These are phyloP conservation scores for Rhinopomastus cyanomelas DNA, from an alignment of 2,113 vertebrate species.

Conservation along the genomic window DNA sequence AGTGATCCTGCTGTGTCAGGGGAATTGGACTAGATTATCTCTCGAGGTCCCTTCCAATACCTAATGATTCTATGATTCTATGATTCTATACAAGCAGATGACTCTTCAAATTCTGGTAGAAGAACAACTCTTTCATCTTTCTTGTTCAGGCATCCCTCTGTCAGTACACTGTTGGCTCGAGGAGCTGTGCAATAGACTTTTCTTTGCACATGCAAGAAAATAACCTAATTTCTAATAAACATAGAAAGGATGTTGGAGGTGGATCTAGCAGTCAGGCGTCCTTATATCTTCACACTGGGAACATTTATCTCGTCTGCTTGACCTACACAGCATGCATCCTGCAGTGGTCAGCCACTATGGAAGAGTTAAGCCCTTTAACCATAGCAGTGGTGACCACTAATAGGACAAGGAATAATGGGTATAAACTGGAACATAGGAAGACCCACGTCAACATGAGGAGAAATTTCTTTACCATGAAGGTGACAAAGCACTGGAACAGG, in stretches of 20 bases:
- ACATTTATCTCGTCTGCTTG: not conserved
- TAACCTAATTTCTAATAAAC: not conserved
- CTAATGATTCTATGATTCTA: too few species aligned
- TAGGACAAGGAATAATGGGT: too few species aligned
- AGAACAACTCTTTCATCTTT: not conserved
- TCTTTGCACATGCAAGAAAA: not conserved
- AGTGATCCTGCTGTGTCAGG: too few species aligned
- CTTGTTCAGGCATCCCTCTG: not conserved
- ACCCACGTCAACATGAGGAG: too few species aligned
- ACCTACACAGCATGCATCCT: not conserved
- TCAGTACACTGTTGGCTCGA: not conserved
- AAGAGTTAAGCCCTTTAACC: not conserved
- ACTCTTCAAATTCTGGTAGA: not conserved
- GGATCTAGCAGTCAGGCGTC: not conserved
- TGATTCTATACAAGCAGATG: too few species aligned
- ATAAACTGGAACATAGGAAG: too few species aligned
- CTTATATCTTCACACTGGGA: not conserved
- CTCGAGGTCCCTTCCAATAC: too few species aligned
- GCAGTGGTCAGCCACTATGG: fast-evolving
- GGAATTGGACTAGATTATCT: too few species aligned
- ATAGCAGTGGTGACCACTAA: too few species aligned
- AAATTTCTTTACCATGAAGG: too few species aligned
- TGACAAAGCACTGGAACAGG: too few species aligned
- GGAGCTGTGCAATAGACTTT: not conserved
- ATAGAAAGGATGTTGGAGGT: fast-evolving